Percentiles rank a stretch among this genome's conserved stretches.
phyloP scores from a whole-genome alignment of 1,140 invertebrate genomes.

The Lethocerus indicus region DNA sequence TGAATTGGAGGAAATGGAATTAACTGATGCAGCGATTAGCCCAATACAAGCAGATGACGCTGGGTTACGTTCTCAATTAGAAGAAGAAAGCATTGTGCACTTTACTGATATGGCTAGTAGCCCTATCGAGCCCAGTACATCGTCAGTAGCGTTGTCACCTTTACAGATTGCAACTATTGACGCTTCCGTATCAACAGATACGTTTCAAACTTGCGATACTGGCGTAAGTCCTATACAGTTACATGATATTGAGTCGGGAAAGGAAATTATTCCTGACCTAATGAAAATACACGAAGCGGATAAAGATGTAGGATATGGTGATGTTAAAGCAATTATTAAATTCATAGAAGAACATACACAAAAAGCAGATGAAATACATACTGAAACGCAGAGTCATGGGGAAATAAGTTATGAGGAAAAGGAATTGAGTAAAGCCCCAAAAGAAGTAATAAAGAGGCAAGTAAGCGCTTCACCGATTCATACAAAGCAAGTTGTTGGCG shows the following conservation, averaged over 20 bases:
- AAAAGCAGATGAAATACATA: conserved; percentile 12
- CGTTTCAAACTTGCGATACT: conserved; percentile 28
- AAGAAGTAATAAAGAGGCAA: background rate
- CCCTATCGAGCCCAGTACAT: conserved; percentile 25
- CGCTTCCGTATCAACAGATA: conserved; percentile 29
- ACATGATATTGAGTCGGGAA: background rate
- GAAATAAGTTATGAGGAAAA: too few species aligned
- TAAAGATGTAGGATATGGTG: conserved; percentile 20
- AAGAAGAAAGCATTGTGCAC: conserved; percentile 23
- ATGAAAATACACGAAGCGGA: conserved; percentile 15
- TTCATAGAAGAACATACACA: conserved; percentile 26
- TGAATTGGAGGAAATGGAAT: conserved; percentile 29
- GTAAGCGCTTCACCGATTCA: conserved; percentile 10
- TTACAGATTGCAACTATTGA: conserved; percentile 28
- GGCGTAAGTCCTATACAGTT: conserved; percentile 26
- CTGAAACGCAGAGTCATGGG: conserved; percentile 10
- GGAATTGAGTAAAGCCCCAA: conserved; percentile 6
- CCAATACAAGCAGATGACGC: conserved; percentile 32
- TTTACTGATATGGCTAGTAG: conserved; percentile 28
- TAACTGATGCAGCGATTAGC: conserved; percentile 33
- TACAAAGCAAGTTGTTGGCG: conserved; percentile 23
- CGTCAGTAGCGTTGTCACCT: conserved; percentile 23
- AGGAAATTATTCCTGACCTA: conserved; percentile 9
- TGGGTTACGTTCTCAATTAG: conserved; percentile 20
- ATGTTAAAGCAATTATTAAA: conserved; percentile 29